These are phyloP conservation scores for Neostethus bicornis DNA, from an alignment of 2,797 vertebrate genomes.

Conservation along the genomic window DNA sequence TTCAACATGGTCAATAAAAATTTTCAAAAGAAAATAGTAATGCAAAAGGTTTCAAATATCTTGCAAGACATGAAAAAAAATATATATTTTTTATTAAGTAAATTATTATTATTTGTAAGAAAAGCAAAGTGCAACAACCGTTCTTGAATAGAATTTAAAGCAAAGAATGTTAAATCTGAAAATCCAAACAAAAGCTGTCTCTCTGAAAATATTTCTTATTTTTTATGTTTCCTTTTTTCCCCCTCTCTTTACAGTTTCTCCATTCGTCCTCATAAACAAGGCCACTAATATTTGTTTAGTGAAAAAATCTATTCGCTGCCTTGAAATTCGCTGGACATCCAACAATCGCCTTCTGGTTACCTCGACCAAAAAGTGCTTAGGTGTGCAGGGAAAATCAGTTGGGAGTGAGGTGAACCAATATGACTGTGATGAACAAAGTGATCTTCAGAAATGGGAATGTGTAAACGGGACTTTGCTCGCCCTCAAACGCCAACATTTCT, in stretches of 20 bases:
- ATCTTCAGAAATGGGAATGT: constrained; percentile 92
- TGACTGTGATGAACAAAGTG: constrained; percentile 81
- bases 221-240: too few species aligned
- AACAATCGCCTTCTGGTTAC: constrained; percentile 80
- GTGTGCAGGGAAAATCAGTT: constrained; percentile 79
- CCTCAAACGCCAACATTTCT: constrained; percentile 82
- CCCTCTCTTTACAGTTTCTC: constrained; percentile 51
- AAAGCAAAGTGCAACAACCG: not conserved
- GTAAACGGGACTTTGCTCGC: constrained; percentile 85
- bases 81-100: not conserved
- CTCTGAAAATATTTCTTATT: not conserved
- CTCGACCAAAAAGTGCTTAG: constrained; percentile 83
- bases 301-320: constrained; percentile 44
- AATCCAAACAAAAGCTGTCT: not conserved
- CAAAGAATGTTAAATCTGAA: not conserved
- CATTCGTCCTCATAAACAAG: constrained; percentile 58
- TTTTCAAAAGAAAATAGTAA: too few species aligned
- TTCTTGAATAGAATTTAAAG: not conserved
- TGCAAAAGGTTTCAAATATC: too few species aligned
- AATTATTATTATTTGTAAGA: not conserved
- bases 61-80: too few species aligned
- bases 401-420: constrained; percentile 82
- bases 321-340: constrained; percentile 86
- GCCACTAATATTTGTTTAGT: constrained; percentile 59
- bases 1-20: too few species aligned